Evolutionary conservation across 2,797 vertebrate species (phyloP), one percentile per base, ranked within the genome.

Genomic region (Hafferia zeledoni): DNA sequence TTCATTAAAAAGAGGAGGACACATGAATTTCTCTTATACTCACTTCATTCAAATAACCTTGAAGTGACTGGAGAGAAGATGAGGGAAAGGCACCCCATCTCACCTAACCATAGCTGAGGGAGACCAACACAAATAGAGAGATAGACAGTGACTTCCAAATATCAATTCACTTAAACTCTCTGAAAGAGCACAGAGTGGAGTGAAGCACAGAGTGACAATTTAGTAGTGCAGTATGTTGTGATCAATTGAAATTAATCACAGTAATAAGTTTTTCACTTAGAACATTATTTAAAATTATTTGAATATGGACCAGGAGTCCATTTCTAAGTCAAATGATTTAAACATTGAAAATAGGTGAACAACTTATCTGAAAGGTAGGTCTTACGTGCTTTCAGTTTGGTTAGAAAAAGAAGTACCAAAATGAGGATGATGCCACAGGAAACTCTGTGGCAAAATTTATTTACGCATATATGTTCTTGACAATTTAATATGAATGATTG

Each of bases 211-310:
- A 18, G 2, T 35, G 56, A 67, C 76, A 93, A 90, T 94, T 93
- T 83, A 91, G 24, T 89, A 94, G 43, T 94, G 55, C 33, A 87
- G 47, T 61, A 30, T 78, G 53, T 71, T 95, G 87, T 94, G 87
- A 90, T 83, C 60, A 76, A 67, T 44, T 82, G 83, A 96, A 59
- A 97, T 97, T 94, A 95, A 95, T 96, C 83, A 93, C 37, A 85
- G 56, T 77, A 95, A 95, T 83, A 35, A 89, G 8, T 17, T 96
- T 96, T 97, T 90, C 93, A 68, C 64, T 78, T 61, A 93, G 65
- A 93, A 90, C 18, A 50, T 88, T 83, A 91, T 84, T 92, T 82
- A 93, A 94, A 94, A 94, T 79, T 94, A 89, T 83, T 92, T 87
- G 5, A 93, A 84, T 91, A 78, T 44, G n/a, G 50, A 84, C 47